Evolutionary conservation across 2,113 vertebrate genomes (phyloP), one percentile per base, ranked within the genome.

Genomic region (Pan paniscus): DNA sequence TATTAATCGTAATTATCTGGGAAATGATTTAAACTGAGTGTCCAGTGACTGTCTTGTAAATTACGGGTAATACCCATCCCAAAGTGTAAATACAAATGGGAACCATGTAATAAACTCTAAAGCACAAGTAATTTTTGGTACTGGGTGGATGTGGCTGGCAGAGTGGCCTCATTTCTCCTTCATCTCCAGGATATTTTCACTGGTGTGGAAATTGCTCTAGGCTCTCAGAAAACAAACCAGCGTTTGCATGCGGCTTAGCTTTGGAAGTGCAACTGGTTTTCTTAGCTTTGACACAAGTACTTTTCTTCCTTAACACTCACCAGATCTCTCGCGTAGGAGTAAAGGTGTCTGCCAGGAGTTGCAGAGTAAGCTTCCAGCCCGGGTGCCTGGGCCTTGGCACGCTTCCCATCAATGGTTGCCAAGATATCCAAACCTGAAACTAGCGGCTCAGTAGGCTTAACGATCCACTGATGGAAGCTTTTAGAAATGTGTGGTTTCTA

Each of bases 371-470:
- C 50, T 8, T 40, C 72, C 30, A n/a, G 84, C 16, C 38, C 0
- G 2, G 82, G 82, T 2, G 16, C 97, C 22, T 94, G 95, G 80
- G 97, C 97, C 95, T 98, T 98, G 98, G 98, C 98, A 12, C 0
- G 0, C 27, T 96, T 98, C 98, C 98, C 92, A 30, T 76, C 93
- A 17, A 32, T 35, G 92, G 88, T 50, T 97, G 98, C 98, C 98
- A 98, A 98, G 97, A 98, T 96, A 98, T 97, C 97, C 98, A 95
- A 98, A 98, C 97, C 95, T 97, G 97, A 97, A 98, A 95, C 17
- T 25, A 97, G 97, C 61, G n/a, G 82, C 94, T 52, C 89, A 25
- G 82, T 72, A 90, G 98, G 96, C 96, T 98, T 98, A 98, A 98
- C 68, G 96, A 98, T 89, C 98, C 90, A 95, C 97, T 48, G 91